phyloP scores from a whole-genome alignment of 2,113 vertebrate genomes.

The Phyllostomus hastatus region DNA sequence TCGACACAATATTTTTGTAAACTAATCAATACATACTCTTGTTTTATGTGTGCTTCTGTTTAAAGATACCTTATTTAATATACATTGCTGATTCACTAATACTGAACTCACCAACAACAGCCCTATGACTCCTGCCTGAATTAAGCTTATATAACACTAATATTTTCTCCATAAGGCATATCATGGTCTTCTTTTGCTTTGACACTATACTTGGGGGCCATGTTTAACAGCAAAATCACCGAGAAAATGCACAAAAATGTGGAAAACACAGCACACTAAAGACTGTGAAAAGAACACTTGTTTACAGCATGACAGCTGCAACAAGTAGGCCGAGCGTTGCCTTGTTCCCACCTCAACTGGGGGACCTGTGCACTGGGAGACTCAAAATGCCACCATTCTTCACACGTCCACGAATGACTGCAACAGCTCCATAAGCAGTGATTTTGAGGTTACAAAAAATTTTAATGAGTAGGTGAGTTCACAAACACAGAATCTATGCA shows the following conservation, averaged over 20 bases:
- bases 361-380: background rate
- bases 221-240: background rate
- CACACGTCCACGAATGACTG: background rate
- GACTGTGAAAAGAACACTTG: background rate
- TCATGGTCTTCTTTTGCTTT: background rate
- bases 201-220: background rate
- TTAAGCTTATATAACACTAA: background rate
- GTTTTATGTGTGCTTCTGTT: background rate
- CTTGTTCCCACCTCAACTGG: background rate
- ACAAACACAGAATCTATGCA: conserved; percentile 25
- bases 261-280: background rate
- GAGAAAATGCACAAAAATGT: background rate
- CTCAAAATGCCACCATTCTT: background rate
- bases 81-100: background rate
- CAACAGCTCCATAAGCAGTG: background rate
- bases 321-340: background rate
- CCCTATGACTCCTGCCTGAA: background rate
- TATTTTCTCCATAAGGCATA: background rate
- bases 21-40: background rate
- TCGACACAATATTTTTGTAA: background rate
- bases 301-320: background rate
- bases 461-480: background rate
- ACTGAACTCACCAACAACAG: background rate
- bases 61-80: background rate
- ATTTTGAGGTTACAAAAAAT: conserved; percentile 20